Evolutionary conservation across 2,113 vertebrate genomes (phyloP), one percentile per base, ranked within the genome.

Genomic region (Ornithorhynchus anatinus): DNA sequence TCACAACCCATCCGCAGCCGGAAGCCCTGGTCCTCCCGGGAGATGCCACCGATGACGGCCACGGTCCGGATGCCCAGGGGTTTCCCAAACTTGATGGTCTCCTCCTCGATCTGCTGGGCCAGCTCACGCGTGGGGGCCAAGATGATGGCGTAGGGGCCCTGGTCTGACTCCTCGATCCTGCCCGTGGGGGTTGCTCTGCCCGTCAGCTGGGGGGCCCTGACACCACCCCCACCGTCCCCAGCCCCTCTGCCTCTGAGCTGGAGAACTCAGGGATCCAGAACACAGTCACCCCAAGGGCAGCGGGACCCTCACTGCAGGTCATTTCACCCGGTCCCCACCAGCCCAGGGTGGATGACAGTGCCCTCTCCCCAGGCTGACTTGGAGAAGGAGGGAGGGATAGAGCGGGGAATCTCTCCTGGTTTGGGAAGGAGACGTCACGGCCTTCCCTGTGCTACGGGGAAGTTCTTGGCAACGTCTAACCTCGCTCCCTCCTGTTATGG

Each of bases 21-120:
- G 92, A 99, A 99, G 80, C 97, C 97, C 85, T 99, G 97, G 87
- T 99, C 97, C 89, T 99, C 97, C 39, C 97, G 94, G 77, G 97
- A 99, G 89, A 99, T 99, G 74, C 97, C 97, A 29, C 97, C 97
- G 1, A 99, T 99, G 71, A 98, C 97, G 3, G 97, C 97, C 86
- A 99, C 97, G 0, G 97, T 99, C 56, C 97, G 95, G 87, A 99
- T 99, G 27, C 97, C 96, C 11, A 99, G 89, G 0, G 98, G 98
- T 75, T 99, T 99, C 50, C 98, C 98, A 15, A 99, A 99, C 75
- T 99, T 99, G 57, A 99, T 95, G 56, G 98, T 99, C 85, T 99
- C 97, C 82, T 99, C 98, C 84, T 99, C 98, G 0, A 99, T 99
- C 93, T 99, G 98, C 89, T 99, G 97, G 0, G 98, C 98, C 95